Evolutionary conservation across 2,797 vertebrate species (phyloP).

Genomic region (Rhinophrynus dorsalis): DNA sequence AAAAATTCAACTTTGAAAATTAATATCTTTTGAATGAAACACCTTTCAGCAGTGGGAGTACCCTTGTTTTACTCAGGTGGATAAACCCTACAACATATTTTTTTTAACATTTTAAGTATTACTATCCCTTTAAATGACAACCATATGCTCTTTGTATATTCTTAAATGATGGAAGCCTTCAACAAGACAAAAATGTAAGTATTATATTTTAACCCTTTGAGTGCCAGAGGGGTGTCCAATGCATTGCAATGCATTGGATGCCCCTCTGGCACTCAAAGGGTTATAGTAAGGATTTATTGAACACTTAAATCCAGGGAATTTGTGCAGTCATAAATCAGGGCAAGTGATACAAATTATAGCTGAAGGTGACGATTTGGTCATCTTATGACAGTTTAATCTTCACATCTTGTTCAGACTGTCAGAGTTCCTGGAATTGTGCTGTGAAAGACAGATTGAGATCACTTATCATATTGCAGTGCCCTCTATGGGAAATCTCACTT

Average conservation of each 20-base stretch:
- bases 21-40: no score
- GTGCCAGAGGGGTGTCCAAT: no score
- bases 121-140: no score
- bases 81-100: no score
- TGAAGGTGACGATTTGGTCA: slow-evolving; percentile 39
- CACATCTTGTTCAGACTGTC: slow-evolving; percentile 21
- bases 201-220: not conserved
- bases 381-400: slow-evolving; percentile 42
- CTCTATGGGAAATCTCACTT: slow-evolving; percentile 34
- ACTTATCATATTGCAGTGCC: slow-evolving; percentile 37
- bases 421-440: slow-evolving; percentile 2
- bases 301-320: not conserved
- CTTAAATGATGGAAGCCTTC: not conserved
- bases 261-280: no score
- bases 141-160: slow-evolving; percentile 6
- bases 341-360: slow-evolving; percentile 20
- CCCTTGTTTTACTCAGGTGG: no score
- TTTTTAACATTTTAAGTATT: no score
- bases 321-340: slow-evolving; percentile 17
- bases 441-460: slow-evolving; percentile 23
- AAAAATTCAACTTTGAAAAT: no score
- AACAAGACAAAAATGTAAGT: slow-evolving; percentile 5
- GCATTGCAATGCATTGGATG: no score
- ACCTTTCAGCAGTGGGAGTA: no score
- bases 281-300: slow-evolving; percentile 1